A percentile compares a stretch with the other conserved stretches of the same genome.
Conservation (phyloP, 1,140 invertebrate species). For the Lordiphosa stackelbergi region DNA sequence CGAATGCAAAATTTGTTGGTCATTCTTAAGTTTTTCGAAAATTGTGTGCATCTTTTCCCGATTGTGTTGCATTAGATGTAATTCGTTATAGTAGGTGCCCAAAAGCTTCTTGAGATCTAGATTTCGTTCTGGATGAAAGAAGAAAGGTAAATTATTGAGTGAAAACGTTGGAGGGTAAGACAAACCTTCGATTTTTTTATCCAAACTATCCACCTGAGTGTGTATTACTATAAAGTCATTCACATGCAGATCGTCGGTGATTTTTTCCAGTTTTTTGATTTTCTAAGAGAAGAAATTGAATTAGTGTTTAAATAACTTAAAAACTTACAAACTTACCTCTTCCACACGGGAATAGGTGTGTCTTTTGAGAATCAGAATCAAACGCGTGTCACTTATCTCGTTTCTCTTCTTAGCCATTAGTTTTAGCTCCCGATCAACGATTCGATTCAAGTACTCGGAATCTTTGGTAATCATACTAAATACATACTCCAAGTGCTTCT, state of each 20-base stretch:
- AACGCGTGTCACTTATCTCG: slow-evolving; percentile 48
- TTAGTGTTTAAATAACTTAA: not conserved
- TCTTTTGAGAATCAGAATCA: slow-evolving; percentile 32
- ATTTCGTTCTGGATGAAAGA: slow-evolving; percentile 42
- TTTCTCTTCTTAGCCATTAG: slow-evolving; percentile 31
- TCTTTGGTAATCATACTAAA: slow-evolving; percentile 3
- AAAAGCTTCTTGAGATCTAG: slow-evolving; percentile 39
- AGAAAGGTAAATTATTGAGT: not conserved
- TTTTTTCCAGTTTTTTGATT: slow-evolving; percentile 33
- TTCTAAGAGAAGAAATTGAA: slow-evolving; percentile 12
- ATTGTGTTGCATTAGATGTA: slow-evolving; percentile 48
- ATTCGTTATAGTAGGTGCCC: slow-evolving; percentile 21
- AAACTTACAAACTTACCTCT: slow-evolving; percentile 16
- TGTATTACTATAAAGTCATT: slow-evolving; percentile 49
- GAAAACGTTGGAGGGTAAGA: too few species aligned
- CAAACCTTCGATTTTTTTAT: slow-evolving; percentile 62
- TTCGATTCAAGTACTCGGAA: slow-evolving; percentile 6
- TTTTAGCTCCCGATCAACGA: slow-evolving; percentile 12
- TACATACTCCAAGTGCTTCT: slow-evolving; percentile 11
- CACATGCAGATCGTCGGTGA: slow-evolving; percentile 46
- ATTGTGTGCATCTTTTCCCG: slow-evolving; percentile 41
- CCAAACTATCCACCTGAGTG: slow-evolving; percentile 37
- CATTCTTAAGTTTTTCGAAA: not conserved
- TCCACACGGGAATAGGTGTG: slow-evolving; percentile 28
- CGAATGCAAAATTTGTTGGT: fast-evolving